These are phyloP conservation scores for Cryptomyrus ogoouensis DNA, from an alignment of 2,113 vertebrate genomes.

Conservation along the genomic window DNA sequence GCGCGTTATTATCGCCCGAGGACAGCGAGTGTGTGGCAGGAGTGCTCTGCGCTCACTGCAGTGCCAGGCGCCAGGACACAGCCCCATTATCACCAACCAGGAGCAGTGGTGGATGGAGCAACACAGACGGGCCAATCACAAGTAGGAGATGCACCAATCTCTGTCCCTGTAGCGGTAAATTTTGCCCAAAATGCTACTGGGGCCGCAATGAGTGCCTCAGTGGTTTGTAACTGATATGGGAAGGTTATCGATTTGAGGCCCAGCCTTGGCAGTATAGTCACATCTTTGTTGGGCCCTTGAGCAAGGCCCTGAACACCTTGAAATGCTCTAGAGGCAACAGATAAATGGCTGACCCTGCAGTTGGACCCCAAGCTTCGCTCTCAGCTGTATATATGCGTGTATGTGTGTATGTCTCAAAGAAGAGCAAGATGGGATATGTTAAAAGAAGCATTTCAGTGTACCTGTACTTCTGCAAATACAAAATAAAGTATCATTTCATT, in stretches of 20 bases:
- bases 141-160: neutral
- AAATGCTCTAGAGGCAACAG: neutral
- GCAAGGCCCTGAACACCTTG: neutral
- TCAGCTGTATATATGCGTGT: neutral
- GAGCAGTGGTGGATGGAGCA: neutral
- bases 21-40: neutral
- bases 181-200: neutral
- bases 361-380: neutral
- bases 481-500: neutral
- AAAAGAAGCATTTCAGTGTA: neutral
- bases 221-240: neutral
- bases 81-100: neutral
- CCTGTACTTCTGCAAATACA: neutral
- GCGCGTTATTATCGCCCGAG: neutral
- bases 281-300: neutral
- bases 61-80: neutral
- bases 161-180: neutral
- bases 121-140: neutral
- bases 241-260: neutral
- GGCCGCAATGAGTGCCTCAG: neutral
- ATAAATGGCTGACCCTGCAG: neutral
- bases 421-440: neutral
- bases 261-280: neutral
- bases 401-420: neutral
- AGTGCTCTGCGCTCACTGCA: neutral